phyloP scores from a whole-genome alignment of 2,113 vertebrate genomes.

The Orycteropus afer region DNA sequence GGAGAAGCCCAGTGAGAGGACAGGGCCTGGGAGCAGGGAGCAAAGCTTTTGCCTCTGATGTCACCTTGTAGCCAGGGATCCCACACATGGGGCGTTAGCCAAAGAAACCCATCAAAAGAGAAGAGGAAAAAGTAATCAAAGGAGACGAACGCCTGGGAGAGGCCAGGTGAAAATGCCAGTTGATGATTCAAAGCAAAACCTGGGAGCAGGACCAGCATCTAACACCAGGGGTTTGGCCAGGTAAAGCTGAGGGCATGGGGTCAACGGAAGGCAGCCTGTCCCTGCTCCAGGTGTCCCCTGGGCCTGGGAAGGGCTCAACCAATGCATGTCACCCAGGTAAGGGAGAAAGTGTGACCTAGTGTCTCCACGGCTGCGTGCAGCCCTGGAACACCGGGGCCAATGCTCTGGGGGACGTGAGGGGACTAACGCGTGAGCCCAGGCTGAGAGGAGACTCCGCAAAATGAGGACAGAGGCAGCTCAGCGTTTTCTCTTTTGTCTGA shows the following conservation, averaged over 20 bases:
- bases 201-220: rapidly evolving
- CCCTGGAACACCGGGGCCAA: no score
- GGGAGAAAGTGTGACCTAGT: background rate
- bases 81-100: background rate
- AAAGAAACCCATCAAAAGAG: background rate
- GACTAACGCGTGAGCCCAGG: background rate
- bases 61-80: background rate
- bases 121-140: background rate
- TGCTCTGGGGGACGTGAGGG: rapidly evolving
- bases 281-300: background rate
- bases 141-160: background rate
- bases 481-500: background rate
- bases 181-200: rapidly evolving
- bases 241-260: background rate
- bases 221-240: rapidly evolving
- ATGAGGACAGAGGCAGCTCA: background rate
- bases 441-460: no score
- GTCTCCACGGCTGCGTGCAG: rapidly evolving
- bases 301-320: background rate
- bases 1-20: background rate
- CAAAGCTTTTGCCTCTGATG: background rate
- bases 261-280: background rate
- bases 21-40: rapidly evolving
- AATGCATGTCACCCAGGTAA: rapidly evolving
- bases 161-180: background rate